These are phyloP conservation scores for Cephus runcator DNA, from an alignment of 2,888 invertebrate species.

Conservation along the genomic window DNA sequence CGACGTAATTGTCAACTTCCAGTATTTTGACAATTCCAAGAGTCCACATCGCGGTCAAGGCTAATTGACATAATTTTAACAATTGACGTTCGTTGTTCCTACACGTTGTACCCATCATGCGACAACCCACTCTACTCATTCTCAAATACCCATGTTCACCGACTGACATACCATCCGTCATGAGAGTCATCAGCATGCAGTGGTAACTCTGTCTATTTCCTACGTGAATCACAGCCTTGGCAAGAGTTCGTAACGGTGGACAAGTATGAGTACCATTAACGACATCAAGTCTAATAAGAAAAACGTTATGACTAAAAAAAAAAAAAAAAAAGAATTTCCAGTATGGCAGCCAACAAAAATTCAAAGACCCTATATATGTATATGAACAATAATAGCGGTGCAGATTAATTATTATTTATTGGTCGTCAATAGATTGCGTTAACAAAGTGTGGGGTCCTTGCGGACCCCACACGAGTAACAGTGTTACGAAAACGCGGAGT, in stretches of 20 bases:
- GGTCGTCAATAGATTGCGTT: too few species aligned
- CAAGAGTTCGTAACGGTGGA: neutral
- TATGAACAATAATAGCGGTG: too few species aligned
- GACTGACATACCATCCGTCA: neutral
- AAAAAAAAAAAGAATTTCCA: neutral
- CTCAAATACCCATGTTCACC: neutral
- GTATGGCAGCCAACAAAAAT: neutral
- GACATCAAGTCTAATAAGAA: neutral
- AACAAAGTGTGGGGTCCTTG: too few species aligned
- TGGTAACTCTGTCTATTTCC: neutral
- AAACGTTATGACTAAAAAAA: neutral
- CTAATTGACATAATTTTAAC: conserved; percentile 17
- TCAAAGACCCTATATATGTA: too few species aligned
- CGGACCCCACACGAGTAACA: too few species aligned
- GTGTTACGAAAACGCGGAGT: too few species aligned
- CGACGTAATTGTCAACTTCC: neutral
- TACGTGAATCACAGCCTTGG: neutral
- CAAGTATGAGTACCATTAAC: neutral
- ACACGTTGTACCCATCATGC: neutral
- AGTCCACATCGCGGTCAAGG: conserved; percentile 19
- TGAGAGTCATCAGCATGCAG: neutral
- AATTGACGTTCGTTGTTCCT: conserved; percentile 14
- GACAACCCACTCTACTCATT: neutral
- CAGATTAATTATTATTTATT: too few species aligned
- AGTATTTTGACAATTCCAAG: conserved; percentile 3